Evolutionary conservation across 2,888 invertebrate species (phyloP).

Genomic region (Habrosyne pyritoides): DNA sequence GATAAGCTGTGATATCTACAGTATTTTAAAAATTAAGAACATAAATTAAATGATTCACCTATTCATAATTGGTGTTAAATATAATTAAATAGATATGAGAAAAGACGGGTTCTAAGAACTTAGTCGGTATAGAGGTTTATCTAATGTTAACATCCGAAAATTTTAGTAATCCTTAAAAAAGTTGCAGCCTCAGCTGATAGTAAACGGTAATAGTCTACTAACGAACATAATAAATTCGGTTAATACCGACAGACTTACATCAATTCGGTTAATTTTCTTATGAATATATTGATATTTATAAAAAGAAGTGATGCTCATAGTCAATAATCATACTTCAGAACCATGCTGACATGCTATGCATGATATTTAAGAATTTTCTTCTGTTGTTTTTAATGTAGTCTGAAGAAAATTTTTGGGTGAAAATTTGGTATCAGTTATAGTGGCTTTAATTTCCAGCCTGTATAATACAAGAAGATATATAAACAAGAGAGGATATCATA

Average conservation of each 20-base stretch:
- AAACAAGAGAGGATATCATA: not conserved
- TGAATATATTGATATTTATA: not conserved
- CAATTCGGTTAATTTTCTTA: not conserved
- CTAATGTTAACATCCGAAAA: not conserved
- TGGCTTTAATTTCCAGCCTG: not conserved
- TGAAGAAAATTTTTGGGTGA: not conserved
- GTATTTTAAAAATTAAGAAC: constrained; percentile 41
- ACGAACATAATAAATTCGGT: not conserved
- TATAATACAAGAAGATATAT: not conserved
- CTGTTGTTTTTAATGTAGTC: not conserved
- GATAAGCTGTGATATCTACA: constrained; percentile 53
- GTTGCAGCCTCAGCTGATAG: not conserved
- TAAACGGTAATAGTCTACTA: not conserved
- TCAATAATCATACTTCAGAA: too few species aligned
- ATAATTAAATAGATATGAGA: constrained; percentile 32
- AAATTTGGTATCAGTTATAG: too few species aligned
- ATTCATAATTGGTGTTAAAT: constrained; percentile 56
- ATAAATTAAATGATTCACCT: constrained; percentile 27
- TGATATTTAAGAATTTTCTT: not conserved
- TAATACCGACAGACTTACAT: not conserved
- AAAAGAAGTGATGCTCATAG: not conserved
- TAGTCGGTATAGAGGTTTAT: not conserved
- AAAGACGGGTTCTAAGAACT: not conserved
- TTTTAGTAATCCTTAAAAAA: not conserved
- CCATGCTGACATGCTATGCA: not conserved